These are phyloP conservation scores for Lordiphosa fenestrarum DNA, from an alignment of 2,888 invertebrate genomes.

Conservation along the genomic window DNA sequence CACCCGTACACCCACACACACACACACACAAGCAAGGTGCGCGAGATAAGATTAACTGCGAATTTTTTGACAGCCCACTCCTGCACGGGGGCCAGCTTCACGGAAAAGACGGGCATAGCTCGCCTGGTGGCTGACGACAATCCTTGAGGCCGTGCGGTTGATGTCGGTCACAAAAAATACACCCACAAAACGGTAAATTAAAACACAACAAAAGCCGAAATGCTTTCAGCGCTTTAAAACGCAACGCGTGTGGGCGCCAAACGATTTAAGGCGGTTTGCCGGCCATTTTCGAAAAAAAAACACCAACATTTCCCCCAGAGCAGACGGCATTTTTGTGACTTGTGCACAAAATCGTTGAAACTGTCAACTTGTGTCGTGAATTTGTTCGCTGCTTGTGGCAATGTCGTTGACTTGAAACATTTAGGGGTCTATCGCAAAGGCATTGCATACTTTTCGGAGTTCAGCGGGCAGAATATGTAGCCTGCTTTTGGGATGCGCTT, in stretches of 20 bases:
- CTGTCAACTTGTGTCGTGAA: constrained; percentile 2
- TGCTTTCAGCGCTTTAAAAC: constrained; percentile 23
- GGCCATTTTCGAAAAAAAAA: constrained; percentile 5
- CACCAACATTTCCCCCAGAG: constrained; percentile 4
- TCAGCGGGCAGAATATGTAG: constrained; percentile 11
- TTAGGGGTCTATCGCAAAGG: constrained; percentile 9
- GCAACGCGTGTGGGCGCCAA: constrained; percentile 25
- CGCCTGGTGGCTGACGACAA: constrained; percentile 8
- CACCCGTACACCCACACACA: constrained; percentile 14
- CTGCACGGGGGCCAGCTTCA: neutral
- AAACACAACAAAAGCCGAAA: constrained; percentile 57
- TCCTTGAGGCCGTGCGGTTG: constrained; percentile 4
- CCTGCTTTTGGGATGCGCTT: constrained; percentile 11
- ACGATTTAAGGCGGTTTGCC: constrained; percentile 25
- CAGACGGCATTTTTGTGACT: constrained; percentile 7
- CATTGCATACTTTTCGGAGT: constrained; percentile 46
- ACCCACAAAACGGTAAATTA: constrained; percentile 47
- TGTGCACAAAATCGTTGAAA: neutral
- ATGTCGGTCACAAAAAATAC: constrained; percentile 32
- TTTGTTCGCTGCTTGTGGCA: constrained; percentile 24
- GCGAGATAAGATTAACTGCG: constrained; percentile 53
- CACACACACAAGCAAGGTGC: constrained; percentile 32
- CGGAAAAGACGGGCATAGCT: constrained; percentile 6
- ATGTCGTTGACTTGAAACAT: constrained; percentile 7
- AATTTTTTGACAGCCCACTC: constrained; percentile 31